Evolutionary conservation across 2,113 vertebrate genomes (phyloP).

Genomic region (Pica pica): DNA sequence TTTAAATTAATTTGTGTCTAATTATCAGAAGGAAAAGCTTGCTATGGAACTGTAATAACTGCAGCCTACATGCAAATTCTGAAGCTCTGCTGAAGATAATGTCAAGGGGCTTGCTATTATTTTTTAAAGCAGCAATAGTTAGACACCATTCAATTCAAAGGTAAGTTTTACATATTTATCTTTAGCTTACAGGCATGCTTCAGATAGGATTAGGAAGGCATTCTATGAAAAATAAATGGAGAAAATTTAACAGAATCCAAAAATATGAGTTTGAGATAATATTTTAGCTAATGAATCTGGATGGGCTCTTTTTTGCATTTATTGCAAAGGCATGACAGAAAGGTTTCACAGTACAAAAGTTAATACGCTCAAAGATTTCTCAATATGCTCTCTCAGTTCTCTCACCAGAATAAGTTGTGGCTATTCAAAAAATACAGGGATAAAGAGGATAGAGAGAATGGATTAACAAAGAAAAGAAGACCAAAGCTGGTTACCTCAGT

Average conservation of each 20-base stretch:
- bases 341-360: conserved; percentile 20
- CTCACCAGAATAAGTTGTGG: conserved; percentile 64
- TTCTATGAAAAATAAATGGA: conserved; percentile 42
- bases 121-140: not conserved
- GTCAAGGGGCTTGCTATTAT: not conserved
- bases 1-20: conserved; percentile 43
- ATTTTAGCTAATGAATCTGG: conserved; percentile 48
- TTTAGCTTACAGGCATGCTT: conserved; percentile 54
- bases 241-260: conserved; percentile 26
- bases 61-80: not conserved
- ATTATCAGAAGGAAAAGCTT: not conserved
- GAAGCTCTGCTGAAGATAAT: not conserved
- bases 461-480: not conserved
- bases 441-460: not conserved
- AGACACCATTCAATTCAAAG: not conserved
- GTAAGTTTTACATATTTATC: conserved; percentile 62
- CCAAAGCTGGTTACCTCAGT: conserved; percentile 7
- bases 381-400: not conserved
- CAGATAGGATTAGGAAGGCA: conserved; percentile 55
- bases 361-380: not conserved
- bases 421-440: conserved; percentile 53
- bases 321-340: not conserved
- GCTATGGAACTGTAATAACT: not conserved
- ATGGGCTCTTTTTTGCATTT: not conserved
- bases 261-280: conserved; percentile 19